A percentile compares a stretch with the other conserved stretches of the same genome.
phyloP scores from a whole-genome alignment of 2,113 vertebrate species.

The Blennius ocellaris region DNA sequence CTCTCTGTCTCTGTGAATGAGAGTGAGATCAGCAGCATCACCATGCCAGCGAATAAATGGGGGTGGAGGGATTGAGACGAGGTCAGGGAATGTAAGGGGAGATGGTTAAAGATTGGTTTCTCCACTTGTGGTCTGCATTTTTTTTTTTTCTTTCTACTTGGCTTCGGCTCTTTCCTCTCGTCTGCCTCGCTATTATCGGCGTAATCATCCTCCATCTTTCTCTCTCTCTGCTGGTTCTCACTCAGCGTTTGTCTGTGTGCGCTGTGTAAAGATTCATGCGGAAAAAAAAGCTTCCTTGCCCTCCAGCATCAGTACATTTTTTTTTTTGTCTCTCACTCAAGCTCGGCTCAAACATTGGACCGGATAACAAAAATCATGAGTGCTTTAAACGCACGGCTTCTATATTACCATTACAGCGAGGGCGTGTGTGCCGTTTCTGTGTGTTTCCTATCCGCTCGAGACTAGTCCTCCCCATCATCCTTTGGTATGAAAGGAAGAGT shows the following conservation, averaged over 20 bases:
- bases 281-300: slow-evolving; percentile 36
- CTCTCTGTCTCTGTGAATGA: slow-evolving; percentile 49
- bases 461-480: slow-evolving; percentile 51
- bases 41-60: slow-evolving; percentile 22
- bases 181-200: not conserved
- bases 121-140: slow-evolving; percentile 11
- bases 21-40: slow-evolving; percentile 55
- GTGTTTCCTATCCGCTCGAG: slow-evolving; percentile 10
- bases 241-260: slow-evolving; percentile 21
- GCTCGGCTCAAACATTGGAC: slow-evolving; percentile 35
- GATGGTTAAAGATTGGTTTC: slow-evolving; percentile 14
- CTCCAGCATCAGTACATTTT: slow-evolving; percentile 30
- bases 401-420: not conserved
- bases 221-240: slow-evolving; percentile 9
- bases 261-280: slow-evolving; percentile 38
- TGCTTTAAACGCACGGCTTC: not conserved
- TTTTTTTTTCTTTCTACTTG: slow-evolving; percentile 1
- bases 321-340: slow-evolving; percentile 50
- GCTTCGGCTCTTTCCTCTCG: not conserved
- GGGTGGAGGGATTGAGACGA: slow-evolving; percentile 10
- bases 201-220: slow-evolving; percentile 7
- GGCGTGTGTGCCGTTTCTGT: slow-evolving; percentile 1
- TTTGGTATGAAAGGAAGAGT: slow-evolving; percentile 47
- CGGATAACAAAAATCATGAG: slow-evolving; percentile 32
- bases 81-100: slow-evolving; percentile 29